Percentiles rank a stretch among this genome's conserved stretches.
Conservation (phyloP, 2,113 vertebrate genomes). For the Stigmatopora nigra region DNA sequence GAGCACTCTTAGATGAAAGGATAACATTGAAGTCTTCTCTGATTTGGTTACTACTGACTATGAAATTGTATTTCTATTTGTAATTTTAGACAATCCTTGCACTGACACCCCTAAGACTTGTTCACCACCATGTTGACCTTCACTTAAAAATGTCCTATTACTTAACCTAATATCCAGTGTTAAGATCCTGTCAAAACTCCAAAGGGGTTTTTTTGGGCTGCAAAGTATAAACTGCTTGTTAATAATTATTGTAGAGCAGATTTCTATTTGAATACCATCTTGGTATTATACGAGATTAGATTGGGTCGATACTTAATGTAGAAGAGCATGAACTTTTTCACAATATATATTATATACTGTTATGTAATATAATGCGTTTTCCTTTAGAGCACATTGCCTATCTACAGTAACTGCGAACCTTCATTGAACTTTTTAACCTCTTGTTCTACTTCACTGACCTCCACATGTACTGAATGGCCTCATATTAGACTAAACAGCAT, state of each 20-base stretch:
- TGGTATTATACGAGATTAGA: not conserved
- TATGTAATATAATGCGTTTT: not conserved
- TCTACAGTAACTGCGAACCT: not conserved
- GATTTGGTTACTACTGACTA: not conserved
- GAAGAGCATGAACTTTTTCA: not conserved
- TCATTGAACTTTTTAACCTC: slow-evolving; percentile 1
- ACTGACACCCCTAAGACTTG: not conserved
- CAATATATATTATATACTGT: not conserved
- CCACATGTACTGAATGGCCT: slow-evolving; percentile 1
- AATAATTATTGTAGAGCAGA: not conserved
- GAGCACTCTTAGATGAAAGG: not conserved
- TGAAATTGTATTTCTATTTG: not conserved
- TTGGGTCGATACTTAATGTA: not conserved
- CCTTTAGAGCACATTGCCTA: not conserved
- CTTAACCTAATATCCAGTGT: not conserved
- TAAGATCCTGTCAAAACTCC: not conserved
- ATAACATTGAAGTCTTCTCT: not conserved
- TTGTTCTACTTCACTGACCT: slow-evolving; percentile 35
- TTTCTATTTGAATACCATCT: not conserved
- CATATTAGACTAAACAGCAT: slow-evolving; percentile 7
- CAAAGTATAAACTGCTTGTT: not conserved
- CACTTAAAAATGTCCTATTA: slow-evolving; percentile 22
- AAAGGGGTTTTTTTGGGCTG: not conserved
- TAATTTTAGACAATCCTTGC: not conserved
- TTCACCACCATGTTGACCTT: slow-evolving; percentile 45